Conservation (phyloP, 1,140 invertebrate species). For the Magallana ariakensis region DNA sequence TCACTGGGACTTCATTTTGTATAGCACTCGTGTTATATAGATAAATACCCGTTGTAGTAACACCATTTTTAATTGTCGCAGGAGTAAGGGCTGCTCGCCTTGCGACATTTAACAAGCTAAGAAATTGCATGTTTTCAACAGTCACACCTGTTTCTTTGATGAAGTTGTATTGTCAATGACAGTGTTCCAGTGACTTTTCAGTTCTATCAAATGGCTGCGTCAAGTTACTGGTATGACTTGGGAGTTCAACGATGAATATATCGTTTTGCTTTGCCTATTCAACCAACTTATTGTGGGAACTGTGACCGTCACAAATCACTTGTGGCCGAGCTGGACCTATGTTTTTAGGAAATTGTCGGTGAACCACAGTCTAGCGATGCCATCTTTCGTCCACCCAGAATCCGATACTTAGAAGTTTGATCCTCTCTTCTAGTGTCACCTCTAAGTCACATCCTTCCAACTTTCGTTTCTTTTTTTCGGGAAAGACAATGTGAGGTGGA, state of each 20-base stretch:
- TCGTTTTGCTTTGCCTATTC: slow-evolving; percentile 21
- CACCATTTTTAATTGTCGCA: no score
- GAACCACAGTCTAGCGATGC: slow-evolving; percentile 51
- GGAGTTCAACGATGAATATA: slow-evolving; percentile 38
- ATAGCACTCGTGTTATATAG: no score
- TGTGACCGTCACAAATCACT: slow-evolving; percentile 43
- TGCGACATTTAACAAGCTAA: no score
- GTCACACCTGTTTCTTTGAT: no score
- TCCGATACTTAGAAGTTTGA: slow-evolving; percentile 39
- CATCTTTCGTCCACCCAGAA: slow-evolving; percentile 49
- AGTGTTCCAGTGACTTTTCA: no score
- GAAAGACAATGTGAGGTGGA: slow-evolving; percentile 45
- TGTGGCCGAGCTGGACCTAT: slow-evolving; percentile 46
- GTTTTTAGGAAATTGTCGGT: slow-evolving; percentile 49
- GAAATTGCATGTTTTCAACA: no score
- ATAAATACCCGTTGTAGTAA: no score
- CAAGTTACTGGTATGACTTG: slow-evolving; percentile 51
- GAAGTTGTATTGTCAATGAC: no score
- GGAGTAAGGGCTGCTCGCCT: no score
- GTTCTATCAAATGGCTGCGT: slow-evolving; percentile 52
- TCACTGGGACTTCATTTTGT: no score
- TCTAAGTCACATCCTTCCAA: slow-evolving; percentile 44
- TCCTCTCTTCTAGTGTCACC: slow-evolving; percentile 21
- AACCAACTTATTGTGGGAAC: slow-evolving; percentile 45
- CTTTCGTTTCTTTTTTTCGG: slow-evolving; percentile 42